Evolutionary conservation across 2,797 vertebrate genomes (phyloP), one percentile per base, ranked within the genome.

Genomic region (Argya squamiceps): DNA sequence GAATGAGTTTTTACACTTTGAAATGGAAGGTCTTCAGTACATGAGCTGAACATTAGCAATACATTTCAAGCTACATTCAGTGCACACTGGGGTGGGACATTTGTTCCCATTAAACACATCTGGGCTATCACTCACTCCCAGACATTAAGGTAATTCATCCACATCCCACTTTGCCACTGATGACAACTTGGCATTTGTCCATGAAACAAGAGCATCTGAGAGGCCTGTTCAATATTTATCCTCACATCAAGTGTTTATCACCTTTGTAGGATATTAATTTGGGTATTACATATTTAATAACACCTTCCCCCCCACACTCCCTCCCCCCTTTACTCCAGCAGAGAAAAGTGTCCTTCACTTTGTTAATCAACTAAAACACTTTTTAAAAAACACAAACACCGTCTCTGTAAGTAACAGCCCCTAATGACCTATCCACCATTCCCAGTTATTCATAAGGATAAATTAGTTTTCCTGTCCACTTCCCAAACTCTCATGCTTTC

Each of bases 111-210:
- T 34, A 47, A 88, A 73, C 43, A 53, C 43, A 76, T 85, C 75
- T 85, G 79, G 59, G 32, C 23, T 82, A 49, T 68, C 55, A 21
- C 21, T 91, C 41, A 30, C 37, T 69, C 71, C 12, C 6, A 6
- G 55, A 68, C 1, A 7, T 58, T 56, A 65, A 49, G 7, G 49
- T 58, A 44, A 89, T 93, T 71, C 68, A 82, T 79, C 46, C 47
- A n/a, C 21, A 34, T 71, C 30, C 59, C 34, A 41, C 13, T 81
- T 84, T 71, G 53, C 41, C 1, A 4, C 67, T 79, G 86, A 79
- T 65, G 83, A 85, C 21, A 58, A 11, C 49, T 85, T 89, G 88
- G 67, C 85, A 53, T 76, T 65, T 85, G 24, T 79, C 79, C 75
- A 79, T 60, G 71, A 83, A 84, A 76, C 9, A 64, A 37, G 32